Evolutionary conservation across 2,888 invertebrate genomes (phyloP).

Genomic region (Artemia sinica): DNA sequence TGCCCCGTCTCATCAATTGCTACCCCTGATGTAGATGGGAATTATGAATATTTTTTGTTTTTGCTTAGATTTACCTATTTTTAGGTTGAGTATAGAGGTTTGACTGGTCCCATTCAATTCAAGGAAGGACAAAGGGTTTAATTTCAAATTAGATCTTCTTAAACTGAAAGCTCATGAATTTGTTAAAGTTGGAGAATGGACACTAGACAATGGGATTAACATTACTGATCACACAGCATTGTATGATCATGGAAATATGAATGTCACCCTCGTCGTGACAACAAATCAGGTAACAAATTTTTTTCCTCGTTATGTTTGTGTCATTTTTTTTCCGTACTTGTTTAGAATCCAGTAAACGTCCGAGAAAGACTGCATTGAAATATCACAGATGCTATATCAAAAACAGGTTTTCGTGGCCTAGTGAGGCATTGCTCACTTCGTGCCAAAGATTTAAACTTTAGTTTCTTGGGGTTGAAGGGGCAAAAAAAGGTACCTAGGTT

Average conservation of each 20-base stretch:
- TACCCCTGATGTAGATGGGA: too few relatives aligned
- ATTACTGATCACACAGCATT: slow-evolving; percentile 51
- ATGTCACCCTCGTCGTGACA: slow-evolving; percentile 55
- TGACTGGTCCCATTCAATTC: slow-evolving; percentile 62
- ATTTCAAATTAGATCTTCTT: slow-evolving; percentile 54
- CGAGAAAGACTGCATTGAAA: too few relatives aligned
- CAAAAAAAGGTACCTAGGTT: too few relatives aligned
- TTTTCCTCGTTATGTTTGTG: background rate
- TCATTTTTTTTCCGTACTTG: too few relatives aligned
- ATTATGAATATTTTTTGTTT: too few relatives aligned
- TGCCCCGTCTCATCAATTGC: too few relatives aligned
- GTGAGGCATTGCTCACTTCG: too few relatives aligned
- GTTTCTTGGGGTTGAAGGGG: too few relatives aligned
- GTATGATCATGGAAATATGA: slow-evolving; percentile 50
- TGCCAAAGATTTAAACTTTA: too few relatives aligned
- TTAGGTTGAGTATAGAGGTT: slow-evolving; percentile 58
- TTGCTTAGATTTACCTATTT: slow-evolving; percentile 21
- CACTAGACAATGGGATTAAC: slow-evolving; percentile 46
- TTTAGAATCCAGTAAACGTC: too few relatives aligned
- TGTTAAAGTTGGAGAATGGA: slow-evolving; percentile 59
- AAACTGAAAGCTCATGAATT: slow-evolving; percentile 54
- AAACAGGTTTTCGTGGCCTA: too few relatives aligned
- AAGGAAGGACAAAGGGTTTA: slow-evolving; percentile 55
- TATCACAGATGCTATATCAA: too few relatives aligned
- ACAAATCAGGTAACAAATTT: slow-evolving; percentile 47